phyloP scores from a whole-genome alignment of 1,140 invertebrate species.

The Pantala flavescens region DNA sequence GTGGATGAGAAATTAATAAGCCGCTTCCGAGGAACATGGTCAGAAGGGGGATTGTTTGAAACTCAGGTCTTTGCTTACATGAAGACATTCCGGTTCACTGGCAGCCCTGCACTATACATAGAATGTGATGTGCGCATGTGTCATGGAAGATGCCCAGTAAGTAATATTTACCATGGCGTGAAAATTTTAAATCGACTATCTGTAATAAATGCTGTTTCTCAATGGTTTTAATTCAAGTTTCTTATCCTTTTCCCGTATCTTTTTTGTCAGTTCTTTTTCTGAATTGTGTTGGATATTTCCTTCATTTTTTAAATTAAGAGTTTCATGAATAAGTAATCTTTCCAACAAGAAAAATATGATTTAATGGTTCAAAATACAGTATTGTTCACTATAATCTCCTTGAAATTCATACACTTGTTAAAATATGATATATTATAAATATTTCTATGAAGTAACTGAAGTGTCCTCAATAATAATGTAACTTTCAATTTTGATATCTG shows the following conservation, averaged over 20 bases:
- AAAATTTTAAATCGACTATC: neutral
- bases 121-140: constrained; percentile 93
- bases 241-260: neutral
- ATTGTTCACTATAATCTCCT: too few species aligned
- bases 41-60: constrained; percentile 77
- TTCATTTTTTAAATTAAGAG: too few species aligned
- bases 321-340: too few species aligned
- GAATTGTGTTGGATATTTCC: too few species aligned
- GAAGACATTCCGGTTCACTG: constrained; percentile 90
- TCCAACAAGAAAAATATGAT: too few species aligned
- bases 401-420: too few species aligned
- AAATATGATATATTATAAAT: too few species aligned
- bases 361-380: too few species aligned
- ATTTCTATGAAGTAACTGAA: too few species aligned
- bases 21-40: constrained; percentile 84
- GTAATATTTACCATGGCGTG: constrained; percentile 27
- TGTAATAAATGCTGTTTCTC: neutral
- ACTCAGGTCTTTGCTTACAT: constrained; percentile 90
- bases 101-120: constrained; percentile 84
- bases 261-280: neutral
- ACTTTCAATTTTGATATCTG: too few species aligned
- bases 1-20: constrained; percentile 88
- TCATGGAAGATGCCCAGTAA: constrained; percentile 83
- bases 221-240: neutral
- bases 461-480: too few species aligned